Evolutionary conservation across 2,888 invertebrate genomes (phyloP), one percentile per base, ranked within the genome.

Genomic region (Tenthredo livida): DNA sequence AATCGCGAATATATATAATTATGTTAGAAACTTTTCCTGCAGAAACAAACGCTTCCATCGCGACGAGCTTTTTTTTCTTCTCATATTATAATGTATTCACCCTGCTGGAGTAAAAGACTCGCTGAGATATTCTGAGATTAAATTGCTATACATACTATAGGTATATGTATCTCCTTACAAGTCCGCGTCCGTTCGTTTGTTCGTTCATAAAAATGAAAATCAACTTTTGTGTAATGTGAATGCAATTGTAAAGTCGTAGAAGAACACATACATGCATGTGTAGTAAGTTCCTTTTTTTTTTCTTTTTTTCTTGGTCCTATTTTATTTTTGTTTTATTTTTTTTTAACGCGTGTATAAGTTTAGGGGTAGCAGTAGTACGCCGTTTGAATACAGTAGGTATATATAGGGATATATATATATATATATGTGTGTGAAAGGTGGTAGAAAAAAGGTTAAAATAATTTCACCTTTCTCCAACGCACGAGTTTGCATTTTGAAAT

Each of bases 241-340:
- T 67, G 12, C 50, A 54, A 77, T 77, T 77, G 54, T 33, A 50
- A 77, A 50, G 54, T 77, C 77, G 77, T 77, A 77, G 33, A 77
- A 72, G 9, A 33, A 33, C 4, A n/a, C 33, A 33, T 33, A 33
- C 4, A 29, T 29, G 29, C 29, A 33, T 33, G 33, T 29, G 10
- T 70, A 33, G 47, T 15, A 2, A 47, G 15, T 43, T 43, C 47
- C 15, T 47, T 47, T 47, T 12, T 47, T 47, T 15, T 15, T 15
- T 3, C 15, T 12, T 47, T 12, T 3, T 47, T 47, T 15, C 3
- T 47, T 15, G 12, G 1, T 43, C 12, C 29, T 29, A 1, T 2
- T 10, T 2, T 43, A 1, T 12, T 43, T 12, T 43, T 10, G 0
- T 43, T 43, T 43, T 29, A 29, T 47, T 15, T 47, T 43, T 25